Evolutionary conservation across 2,888 invertebrate genomes (phyloP).

Genomic region (Luffia ferchaultella): DNA sequence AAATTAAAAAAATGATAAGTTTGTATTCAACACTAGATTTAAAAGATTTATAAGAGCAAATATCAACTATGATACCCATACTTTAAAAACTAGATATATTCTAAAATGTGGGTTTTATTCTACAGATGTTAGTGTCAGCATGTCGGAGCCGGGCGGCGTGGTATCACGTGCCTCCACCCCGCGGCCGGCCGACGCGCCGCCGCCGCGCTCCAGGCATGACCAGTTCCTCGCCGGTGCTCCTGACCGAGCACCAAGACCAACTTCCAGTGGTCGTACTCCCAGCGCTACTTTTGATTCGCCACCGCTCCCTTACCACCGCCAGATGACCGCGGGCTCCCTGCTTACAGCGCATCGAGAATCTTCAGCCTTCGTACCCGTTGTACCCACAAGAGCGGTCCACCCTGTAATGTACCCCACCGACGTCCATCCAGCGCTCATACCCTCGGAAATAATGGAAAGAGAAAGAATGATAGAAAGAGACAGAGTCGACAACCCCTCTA

Average conservation of each 20-base stretch:
- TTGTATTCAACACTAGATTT: no score
- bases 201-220: conserved; percentile 65
- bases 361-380: conserved; percentile 88
- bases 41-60: no score
- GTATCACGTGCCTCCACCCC: conserved; percentile 58
- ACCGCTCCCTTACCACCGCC: conserved; percentile 72
- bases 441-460: conserved; percentile 64
- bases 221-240: conserved; percentile 67
- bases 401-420: conserved; percentile 76
- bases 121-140: conserved; percentile 46
- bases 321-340: conserved; percentile 60
- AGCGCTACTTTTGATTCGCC: conserved; percentile 69
- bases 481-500: conserved; percentile 43
- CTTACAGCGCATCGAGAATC: conserved; percentile 74
- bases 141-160: conserved; percentile 57
- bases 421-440: conserved; percentile 72
- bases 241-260: conserved; percentile 48
- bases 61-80: no score
- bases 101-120: conserved; percentile 20
- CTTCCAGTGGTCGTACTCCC: conserved; percentile 58
- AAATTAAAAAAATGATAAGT: no score
- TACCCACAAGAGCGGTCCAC: conserved; percentile 79
- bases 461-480: conserved; percentile 61
- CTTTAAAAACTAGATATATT: no score
- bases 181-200: conserved; percentile 53